These are phyloP conservation scores for Callipepla californica DNA, from an alignment of 2,113 vertebrate species.

Conservation along the genomic window DNA sequence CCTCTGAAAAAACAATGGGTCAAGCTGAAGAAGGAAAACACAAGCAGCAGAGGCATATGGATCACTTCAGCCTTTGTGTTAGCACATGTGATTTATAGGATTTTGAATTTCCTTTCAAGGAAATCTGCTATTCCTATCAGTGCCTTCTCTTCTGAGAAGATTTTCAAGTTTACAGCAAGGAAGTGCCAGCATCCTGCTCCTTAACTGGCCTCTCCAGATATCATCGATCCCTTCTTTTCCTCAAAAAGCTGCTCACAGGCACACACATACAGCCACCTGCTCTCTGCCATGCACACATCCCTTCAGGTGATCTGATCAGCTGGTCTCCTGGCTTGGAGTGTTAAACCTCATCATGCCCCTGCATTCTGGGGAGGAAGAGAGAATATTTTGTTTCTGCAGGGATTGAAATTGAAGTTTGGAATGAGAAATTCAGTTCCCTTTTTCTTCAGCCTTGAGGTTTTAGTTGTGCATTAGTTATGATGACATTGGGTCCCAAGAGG, in stretches of 20 bases:
- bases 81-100: neutral
- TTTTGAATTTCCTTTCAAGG: neutral
- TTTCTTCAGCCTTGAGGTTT: neutral
- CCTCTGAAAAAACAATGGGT: slow-evolving; percentile 6
- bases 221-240: neutral
- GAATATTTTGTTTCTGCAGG: neutral
- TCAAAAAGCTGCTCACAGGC: neutral
- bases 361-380: neutral
- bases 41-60: neutral
- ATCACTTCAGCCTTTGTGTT: neutral
- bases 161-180: neutral
- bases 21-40: neutral
- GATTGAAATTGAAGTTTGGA: neutral
- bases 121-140: neutral
- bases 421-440: neutral
- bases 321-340: neutral
- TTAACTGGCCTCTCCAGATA: neutral
- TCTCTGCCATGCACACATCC: neutral
- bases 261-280: neutral
- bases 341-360: neutral
- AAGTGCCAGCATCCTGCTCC: neutral
- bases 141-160: neutral
- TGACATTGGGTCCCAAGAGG: neutral
- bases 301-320: neutral
- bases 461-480: neutral